A percentile compares a stretch with the other conserved stretches of the same genome.
phyloP scores from a whole-genome alignment of 2,888 invertebrate genomes.

The Drosophila austrosaltans region DNA sequence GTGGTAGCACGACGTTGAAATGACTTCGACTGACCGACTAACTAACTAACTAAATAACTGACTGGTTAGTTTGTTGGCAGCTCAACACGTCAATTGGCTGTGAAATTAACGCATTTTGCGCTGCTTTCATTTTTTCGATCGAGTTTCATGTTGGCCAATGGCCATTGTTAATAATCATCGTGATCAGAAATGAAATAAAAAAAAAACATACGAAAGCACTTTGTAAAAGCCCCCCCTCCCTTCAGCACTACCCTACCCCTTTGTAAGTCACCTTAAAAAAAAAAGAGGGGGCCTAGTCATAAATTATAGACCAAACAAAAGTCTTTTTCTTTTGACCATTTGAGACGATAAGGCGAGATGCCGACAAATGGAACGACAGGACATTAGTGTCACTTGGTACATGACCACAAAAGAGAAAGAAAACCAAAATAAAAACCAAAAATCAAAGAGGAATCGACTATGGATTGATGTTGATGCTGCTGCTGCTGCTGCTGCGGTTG shows the following conservation, averaged over 20 bases:
- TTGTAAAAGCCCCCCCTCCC: slow-evolving; percentile 28
- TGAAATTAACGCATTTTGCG: slow-evolving; percentile 77
- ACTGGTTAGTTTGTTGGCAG: slow-evolving; percentile 26
- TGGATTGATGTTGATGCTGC: slow-evolving; percentile 40
- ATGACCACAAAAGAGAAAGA: slow-evolving; percentile 58
- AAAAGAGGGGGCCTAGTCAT: slow-evolving; percentile 3
- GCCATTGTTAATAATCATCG: slow-evolving; percentile 11
- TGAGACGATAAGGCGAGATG: slow-evolving; percentile 27
- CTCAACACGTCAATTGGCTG: slow-evolving; percentile 65
- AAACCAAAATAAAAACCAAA: not conserved
- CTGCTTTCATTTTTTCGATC: slow-evolving; percentile 62
- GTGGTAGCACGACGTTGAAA: slow-evolving; percentile 3
- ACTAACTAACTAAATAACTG: not conserved
- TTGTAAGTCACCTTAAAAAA: not conserved
- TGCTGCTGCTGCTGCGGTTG: slow-evolving; percentile 46
- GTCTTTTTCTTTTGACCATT: slow-evolving; percentile 12
- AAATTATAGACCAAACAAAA: slow-evolving; percentile 46
- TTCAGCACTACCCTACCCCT: not conserved
- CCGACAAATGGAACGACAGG: slow-evolving; percentile 67
- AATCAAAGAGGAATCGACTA: slow-evolving; percentile 4
- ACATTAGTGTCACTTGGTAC: slow-evolving; percentile 77
- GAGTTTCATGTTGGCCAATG: slow-evolving; percentile 18
- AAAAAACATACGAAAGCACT: slow-evolving; percentile 58
- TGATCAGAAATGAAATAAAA: slow-evolving; percentile 33
- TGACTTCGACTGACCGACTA: slow-evolving; percentile 7